Percentiles rank a stretch among this genome's conserved stretches.
Conservation (phyloP, 2,888 invertebrate species). For the Acanthopleura granulata region DNA sequence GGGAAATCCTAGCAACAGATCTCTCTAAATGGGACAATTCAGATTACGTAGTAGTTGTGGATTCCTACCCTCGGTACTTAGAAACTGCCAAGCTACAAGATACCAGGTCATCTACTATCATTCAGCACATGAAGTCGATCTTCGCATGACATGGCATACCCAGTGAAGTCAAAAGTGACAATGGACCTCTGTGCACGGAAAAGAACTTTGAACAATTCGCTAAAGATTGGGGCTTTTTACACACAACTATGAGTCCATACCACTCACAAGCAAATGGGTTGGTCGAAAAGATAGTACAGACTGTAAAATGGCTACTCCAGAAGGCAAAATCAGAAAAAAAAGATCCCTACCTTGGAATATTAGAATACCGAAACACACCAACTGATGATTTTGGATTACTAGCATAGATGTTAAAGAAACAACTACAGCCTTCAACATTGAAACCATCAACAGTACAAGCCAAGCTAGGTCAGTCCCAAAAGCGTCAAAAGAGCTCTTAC, state of each 20-base stretch:
- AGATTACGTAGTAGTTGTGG: conserved; percentile 33
- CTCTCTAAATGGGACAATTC: conserved; percentile 26
- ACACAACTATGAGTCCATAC: conserved; percentile 23
- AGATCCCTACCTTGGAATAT: conserved; percentile 21
- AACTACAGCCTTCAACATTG: conserved; percentile 8
- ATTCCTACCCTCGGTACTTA: conserved; percentile 33
- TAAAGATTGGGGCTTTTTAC: conserved; percentile 21
- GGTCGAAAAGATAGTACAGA: conserved; percentile 23
- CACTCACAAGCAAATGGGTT: conserved; percentile 23
- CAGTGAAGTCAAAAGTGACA: conserved; percentile 25
- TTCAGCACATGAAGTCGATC: conserved; percentile 28
- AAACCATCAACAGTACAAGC: background rate
- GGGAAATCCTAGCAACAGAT: conserved; percentile 32
- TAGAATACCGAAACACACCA: conserved; percentile 21
- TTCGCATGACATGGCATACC: conserved; percentile 34
- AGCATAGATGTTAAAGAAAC: conserved; percentile 16
- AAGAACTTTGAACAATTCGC: conserved; percentile 22
- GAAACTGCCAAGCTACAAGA: conserved; percentile 28
- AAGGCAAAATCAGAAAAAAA: background rate
- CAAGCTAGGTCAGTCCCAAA: background rate
- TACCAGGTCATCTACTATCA: conserved; percentile 24
- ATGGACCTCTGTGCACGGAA: conserved; percentile 28
- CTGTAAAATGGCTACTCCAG: conserved; percentile 21
- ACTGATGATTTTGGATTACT: conserved; percentile 19
- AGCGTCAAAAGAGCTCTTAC: conserved; percentile 17